Evolutionary conservation across 1,140 invertebrate species (phyloP), one percentile per base, ranked within the genome.

Genomic region (Saccostrea cuccullata): DNA sequence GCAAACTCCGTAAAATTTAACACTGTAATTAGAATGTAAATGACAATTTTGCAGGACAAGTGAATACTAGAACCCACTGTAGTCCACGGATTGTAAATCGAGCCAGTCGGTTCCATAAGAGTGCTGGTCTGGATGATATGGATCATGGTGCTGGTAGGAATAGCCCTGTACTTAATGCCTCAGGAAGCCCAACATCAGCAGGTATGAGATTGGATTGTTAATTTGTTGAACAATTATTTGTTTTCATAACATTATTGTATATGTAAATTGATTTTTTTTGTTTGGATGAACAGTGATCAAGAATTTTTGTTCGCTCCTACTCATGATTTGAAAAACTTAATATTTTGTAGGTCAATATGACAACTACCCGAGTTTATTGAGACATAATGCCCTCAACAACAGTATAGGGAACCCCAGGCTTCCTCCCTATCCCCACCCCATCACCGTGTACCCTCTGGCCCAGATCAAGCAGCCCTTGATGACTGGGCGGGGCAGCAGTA

Each of bases 71-170:
- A 88, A 99, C 99, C 12, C 99, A 99, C 95, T 97, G 97, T 60
- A 97, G 97, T 56, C 96, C 97, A 86, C 97, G 98, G 94, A 98
- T 99, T 90, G 98, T 99, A 20, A 99, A 99, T 95, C 97, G 97
- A 91, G 90, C 92, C 91, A 99, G 98, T 90, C 96, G 98, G 91
- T 99, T 99, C 95, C 98, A 99, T 94, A 96, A 98, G 91, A 99
- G 98, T 92, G 98, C 98, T 84, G 99, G 99, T 12, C 95, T 99
- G 60, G 97, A 96, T 90, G 96, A 96, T 55, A 92, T 94, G 82
- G 93, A 94, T 95, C 92, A 92, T 30, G 96, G 89, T 96, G 97
- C 94, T 36, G 97, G 97, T 0, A 94, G 96, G 13, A 97, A 97
- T 92, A 98, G 97, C 91, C 98, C 98, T 0, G 96, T 97, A 0